Evolutionary conservation across 2,888 invertebrate species (phyloP), one percentile per base, ranked within the genome.

Genomic region (Hemistola chrysoprasaria): DNA sequence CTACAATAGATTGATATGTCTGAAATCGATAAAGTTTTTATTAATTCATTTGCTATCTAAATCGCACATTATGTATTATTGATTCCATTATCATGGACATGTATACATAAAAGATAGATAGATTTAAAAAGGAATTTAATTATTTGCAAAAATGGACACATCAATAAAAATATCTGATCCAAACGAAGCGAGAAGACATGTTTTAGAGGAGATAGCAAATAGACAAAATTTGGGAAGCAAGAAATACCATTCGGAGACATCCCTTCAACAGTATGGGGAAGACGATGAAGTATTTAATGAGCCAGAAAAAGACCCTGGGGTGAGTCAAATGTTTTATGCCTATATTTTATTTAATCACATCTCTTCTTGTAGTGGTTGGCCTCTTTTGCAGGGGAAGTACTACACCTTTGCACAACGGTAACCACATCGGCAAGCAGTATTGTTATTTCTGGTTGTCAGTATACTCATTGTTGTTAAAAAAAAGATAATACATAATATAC

Each of bases 161-260:
- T 7, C 3, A 20, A 22, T 8, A 9, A 16, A 2, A 59, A 84
- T 82, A 75, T 56, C 73, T 24, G 74, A 80, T 22, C 53, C 62
- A 39, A 62, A 60, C 31, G 48, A 48, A 43, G 40, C 39, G 0
- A 71, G 47, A 23, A 71, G 71, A 36, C 71, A 78, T 51, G 58
- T 80, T 37, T 47, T 79, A 37, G 72, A 80, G 8, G 81, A 81
- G 60, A 74, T 81, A 41, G 51, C 63, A 35, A 80, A 76, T 45
- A 77, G 76, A 38, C 78, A 67, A 35, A 73, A 71, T 36, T 29
- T 86, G 51, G 85, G 86, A 29, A 74, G 76, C 32, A 85, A 86
- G 52, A 82, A 79, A 38, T 86, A 77, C 49, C 85, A 87, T 52
- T 88, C 88, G 1, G 88, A 88, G 46, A 73, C 83, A 1, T 84